Evolutionary conservation across 2,113 vertebrate genomes (phyloP), one percentile per base, ranked within the genome.

Genomic region (Andinoacara biseriatus): DNA sequence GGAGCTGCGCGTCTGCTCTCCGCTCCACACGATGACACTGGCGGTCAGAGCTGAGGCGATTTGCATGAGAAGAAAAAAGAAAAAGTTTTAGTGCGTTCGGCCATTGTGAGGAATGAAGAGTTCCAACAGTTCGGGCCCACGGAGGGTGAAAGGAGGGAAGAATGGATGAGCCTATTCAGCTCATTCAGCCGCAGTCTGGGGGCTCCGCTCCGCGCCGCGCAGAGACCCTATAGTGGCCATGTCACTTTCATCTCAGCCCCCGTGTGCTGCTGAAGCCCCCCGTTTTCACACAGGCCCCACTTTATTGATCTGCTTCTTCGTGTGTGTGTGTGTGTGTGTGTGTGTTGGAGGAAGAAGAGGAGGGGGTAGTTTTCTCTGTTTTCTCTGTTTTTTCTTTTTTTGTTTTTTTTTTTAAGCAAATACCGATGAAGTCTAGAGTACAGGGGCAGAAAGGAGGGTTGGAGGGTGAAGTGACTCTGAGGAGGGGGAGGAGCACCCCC

Each of bases 91-190:
- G 97, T 97, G 97, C 97, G 94, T 98, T 97, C 96, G 93, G 93
- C 91, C 93, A 97, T 99, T 99, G 97, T 99, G 95, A 96, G 95
- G 95, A 96, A 95, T 97, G 97, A 95, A 96, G 97, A 97, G 97
- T 97, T 97, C 94, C 96, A 96, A 96, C 97, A 97, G 97, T 97
- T 96, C 94, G 85, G 87, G 95, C 95, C 94, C 87, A 94, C 93
- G 92, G 95, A 95, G 93, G 96, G 93, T 96, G 97, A 97, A 96
- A 96, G 95, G 96, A 93, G 92, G 86, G 93, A 96, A 97, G 96
- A 97, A 97, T 96, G 95, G 96, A 96, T 95, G 95, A 96, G 90
- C 89, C 97, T 96, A 97, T 97, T 97, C 97, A 98, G 96, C 97
- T 96, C 96, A 96, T 96, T 96, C 95, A 94, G 94, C 86, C 94